Evolutionary conservation across 2,888 invertebrate species (phyloP), one percentile per base, ranked within the genome.

Genomic region (Andrena bicolor): DNA sequence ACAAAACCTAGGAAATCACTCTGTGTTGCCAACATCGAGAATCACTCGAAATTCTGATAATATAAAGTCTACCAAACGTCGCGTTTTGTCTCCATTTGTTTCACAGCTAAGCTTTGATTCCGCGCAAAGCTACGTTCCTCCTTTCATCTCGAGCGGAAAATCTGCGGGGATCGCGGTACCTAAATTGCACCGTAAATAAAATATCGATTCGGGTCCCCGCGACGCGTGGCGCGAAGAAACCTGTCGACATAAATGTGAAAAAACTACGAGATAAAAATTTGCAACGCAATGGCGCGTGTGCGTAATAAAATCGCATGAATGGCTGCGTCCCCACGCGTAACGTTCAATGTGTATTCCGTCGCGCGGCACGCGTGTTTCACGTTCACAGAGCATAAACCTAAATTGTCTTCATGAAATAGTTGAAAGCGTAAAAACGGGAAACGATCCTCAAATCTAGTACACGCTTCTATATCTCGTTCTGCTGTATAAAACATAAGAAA

Each of bases 301-400:
- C 35, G 26, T 28, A 68, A 80, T 80, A 77, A 78, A 80, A 78
- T 64, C 23, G 28, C 20, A 51, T n/a, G 53, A 63, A 49, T 66
- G 53, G 51, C 16, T 41, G 30, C 3, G 8, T 6, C 30, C 48
- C 35, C 8, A 32, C 60, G 48, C 32, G 35, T 32, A 58, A 63
- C 60, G 26, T 16, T 10, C 13, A 69, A 68, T 32, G 56, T 78
- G 68, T 77, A 63, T 76, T 63, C 56, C n/a, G 48, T 20, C 64
- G 64, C 41, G 64, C 41, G 16, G 4, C 20, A 5, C 23, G 23
- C 56, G 35, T 2, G 20, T 48, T 73, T 61, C 16, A 48, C 41
- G 8, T 51, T 61, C 41, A 2, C n/a, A 60, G 23, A 60, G 48
- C 60, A 58, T 72, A 72, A 56, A 56, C 48, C 26, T 13, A 5